A percentile compares a stretch with the other conserved stretches of the same genome.
Conservation (phyloP, 2,113 vertebrate species). For the Labrus mixtus region DNA sequence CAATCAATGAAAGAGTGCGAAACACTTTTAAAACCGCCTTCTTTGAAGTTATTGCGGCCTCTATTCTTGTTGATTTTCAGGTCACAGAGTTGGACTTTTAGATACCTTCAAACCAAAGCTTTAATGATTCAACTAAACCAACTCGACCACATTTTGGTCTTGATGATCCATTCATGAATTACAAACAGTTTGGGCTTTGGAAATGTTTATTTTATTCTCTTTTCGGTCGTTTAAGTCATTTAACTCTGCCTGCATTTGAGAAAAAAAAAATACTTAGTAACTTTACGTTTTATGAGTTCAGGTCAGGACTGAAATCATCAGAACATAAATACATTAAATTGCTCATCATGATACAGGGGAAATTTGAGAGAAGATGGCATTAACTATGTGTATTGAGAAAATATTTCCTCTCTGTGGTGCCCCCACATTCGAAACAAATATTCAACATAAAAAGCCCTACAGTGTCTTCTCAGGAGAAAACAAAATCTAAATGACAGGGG, state of each 20-base stretch:
- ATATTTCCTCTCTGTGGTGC: too few relatives aligned
- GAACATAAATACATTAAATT: conserved; percentile 10
- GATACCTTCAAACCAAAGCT: not conserved
- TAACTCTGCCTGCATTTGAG: conserved; percentile 17
- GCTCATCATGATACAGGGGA: not conserved
- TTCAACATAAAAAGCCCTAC: too few relatives aligned
- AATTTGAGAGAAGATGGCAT: not conserved
- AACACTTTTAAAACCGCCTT: conserved; percentile 20
- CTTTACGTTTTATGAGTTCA: conserved; percentile 29
- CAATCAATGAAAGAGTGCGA: conserved; percentile 1
- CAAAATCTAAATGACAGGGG: too few relatives aligned
- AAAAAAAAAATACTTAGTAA: conserved; percentile 40
- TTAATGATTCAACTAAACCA: conserved; percentile 34
- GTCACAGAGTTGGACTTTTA: conserved; percentile 8
- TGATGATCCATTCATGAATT: conserved; percentile 9
- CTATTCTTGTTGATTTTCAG: conserved; percentile 3
- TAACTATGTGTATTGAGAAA: not conserved
- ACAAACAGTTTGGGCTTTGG: conserved; percentile 9
- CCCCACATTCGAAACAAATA: too few relatives aligned
- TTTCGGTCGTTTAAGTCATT: not conserved
- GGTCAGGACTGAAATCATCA: conserved; percentile 35
- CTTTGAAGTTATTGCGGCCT: not conserved
- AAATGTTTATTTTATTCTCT: conserved; percentile 43
- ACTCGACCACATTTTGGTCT: not conserved
- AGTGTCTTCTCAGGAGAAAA: too few relatives aligned